phyloP scores from a whole-genome alignment of 2,797 vertebrate species.

The Masticophis lateralis region DNA sequence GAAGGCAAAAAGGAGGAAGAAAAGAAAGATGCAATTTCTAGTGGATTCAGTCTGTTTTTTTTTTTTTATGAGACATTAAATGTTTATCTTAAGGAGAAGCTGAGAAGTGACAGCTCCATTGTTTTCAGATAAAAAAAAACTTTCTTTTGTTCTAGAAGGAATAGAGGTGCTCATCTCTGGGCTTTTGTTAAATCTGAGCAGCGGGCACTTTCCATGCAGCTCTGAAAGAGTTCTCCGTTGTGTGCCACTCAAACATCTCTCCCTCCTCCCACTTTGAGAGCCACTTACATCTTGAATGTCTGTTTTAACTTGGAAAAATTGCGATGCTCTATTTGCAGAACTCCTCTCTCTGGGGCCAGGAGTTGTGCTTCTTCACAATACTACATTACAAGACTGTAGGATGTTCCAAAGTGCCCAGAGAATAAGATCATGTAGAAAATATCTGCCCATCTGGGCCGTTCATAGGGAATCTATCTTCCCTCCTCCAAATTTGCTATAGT shows the following conservation, averaged over 20 bases:
- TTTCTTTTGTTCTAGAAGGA: background rate
- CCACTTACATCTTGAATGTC: background rate
- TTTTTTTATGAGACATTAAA: background rate
- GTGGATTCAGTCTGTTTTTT: background rate
- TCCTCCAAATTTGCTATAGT: background rate
- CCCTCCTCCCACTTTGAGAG: background rate
- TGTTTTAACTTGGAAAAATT: background rate
- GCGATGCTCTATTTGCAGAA: background rate
- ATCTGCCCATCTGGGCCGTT: background rate
- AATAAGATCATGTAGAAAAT: background rate
- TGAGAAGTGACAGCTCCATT: constrained; percentile 4
- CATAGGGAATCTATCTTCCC: background rate
- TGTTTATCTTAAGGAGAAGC: background rate
- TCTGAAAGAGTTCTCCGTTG: background rate
- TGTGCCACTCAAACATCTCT: background rate
- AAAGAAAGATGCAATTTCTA: background rate
- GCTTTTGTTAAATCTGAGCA: background rate
- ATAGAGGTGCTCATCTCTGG: background rate
- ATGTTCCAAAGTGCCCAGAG: background rate
- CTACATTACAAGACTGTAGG: background rate
- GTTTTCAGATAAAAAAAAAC: background rate
- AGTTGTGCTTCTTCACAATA: background rate
- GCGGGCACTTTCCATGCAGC: background rate
- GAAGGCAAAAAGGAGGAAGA: background rate
- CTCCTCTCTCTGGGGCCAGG: background rate